Evolutionary conservation across 2,113 vertebrate species (phyloP).

Genomic region (Ciconia stormi): DNA sequence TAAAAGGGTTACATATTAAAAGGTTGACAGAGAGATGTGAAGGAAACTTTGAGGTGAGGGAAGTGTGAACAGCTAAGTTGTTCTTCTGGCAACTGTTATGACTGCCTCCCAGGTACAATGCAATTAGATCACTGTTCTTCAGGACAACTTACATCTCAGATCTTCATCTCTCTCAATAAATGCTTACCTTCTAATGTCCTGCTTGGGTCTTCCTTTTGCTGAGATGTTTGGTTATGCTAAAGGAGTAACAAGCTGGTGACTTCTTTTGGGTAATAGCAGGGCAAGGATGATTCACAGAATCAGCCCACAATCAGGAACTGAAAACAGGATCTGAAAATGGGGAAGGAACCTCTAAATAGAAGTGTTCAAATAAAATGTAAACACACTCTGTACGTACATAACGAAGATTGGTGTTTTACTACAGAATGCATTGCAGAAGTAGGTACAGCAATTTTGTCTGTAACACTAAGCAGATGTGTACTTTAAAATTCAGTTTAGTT

Average conservation of each 20-base stretch:
- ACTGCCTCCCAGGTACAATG: background rate
- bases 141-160: background rate
- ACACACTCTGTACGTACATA: background rate
- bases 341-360: constrained; percentile 15
- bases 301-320: constrained; percentile 5
- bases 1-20: background rate
- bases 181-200: background rate
- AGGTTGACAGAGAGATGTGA: background rate
- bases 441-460: background rate
- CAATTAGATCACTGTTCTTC: background rate
- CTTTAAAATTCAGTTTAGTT: background rate
- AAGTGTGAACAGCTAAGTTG: background rate
- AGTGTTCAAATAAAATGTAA: background rate
- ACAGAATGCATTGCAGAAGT: background rate
- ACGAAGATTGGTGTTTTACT: background rate
- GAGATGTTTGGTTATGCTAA: background rate
- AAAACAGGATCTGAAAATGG: constrained; percentile 48
- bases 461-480: background rate
- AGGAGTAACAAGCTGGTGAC: background rate
- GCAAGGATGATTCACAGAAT: background rate
- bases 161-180: background rate
- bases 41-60: background rate
- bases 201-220: background rate
- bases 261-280: background rate
- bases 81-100: background rate